phyloP scores from a whole-genome alignment of 2,888 invertebrate genomes.

The Aethes cnicana region DNA sequence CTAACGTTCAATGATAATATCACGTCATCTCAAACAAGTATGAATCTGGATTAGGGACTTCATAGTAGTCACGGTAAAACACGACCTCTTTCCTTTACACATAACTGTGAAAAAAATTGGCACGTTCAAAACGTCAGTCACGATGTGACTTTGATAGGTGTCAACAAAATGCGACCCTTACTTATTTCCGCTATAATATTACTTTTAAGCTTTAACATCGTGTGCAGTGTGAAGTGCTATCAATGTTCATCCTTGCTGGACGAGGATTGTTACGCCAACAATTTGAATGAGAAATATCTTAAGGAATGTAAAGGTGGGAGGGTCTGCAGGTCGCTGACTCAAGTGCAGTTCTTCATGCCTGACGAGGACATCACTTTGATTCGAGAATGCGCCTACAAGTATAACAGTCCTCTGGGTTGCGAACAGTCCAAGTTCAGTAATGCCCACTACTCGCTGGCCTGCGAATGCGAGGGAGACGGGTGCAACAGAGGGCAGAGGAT shows the following conservation, averaged over 20 bases:
- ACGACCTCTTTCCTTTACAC: no score
- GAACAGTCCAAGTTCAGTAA: slow-evolving; percentile 55
- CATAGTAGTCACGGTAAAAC: no score
- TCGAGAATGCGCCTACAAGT: slow-evolving; percentile 66
- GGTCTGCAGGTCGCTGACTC: slow-evolving; percentile 61
- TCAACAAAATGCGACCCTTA: neutral
- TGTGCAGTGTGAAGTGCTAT: slow-evolving; percentile 59
- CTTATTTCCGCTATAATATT: slow-evolving; percentile 34
- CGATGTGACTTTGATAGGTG: no score
- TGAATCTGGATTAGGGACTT: no score
- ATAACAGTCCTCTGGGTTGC: slow-evolving; percentile 51
- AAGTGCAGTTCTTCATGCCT: slow-evolving; percentile 60
- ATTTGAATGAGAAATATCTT: slow-evolving; percentile 50
- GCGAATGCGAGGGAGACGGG: slow-evolving; percentile 63
- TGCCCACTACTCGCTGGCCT: slow-evolving; percentile 62
- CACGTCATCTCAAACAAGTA: no score
- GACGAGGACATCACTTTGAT: slow-evolving; percentile 54
- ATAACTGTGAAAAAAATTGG: no score
- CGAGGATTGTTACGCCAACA: slow-evolving; percentile 54
- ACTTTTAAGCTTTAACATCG: slow-evolving; percentile 41
- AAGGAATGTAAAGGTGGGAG: slow-evolving; percentile 46
- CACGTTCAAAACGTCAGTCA: no score
- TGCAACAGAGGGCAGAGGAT: slow-evolving; percentile 52
- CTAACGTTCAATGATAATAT: no score
- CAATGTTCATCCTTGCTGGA: slow-evolving; percentile 56